Percentiles rank a stretch among this genome's conserved stretches.
Conservation (phyloP, 2,888 invertebrate species). For the Nemotelus pantherinus region DNA sequence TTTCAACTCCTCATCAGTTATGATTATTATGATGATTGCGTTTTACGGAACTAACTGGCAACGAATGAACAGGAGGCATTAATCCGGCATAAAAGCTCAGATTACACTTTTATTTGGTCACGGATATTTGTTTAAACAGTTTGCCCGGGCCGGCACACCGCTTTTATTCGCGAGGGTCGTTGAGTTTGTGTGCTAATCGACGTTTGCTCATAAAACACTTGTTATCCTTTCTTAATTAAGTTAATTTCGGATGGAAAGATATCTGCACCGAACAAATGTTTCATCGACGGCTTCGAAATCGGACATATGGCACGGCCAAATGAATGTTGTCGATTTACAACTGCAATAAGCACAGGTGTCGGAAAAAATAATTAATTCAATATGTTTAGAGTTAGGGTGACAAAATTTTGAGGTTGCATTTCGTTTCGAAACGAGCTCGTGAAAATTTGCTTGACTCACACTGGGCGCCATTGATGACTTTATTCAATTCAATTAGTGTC, state of each 20-base stretch:
- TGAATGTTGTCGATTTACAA: conserved; percentile 5
- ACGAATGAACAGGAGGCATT: conserved; percentile 45
- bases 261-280: conserved; percentile 32
- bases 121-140: conserved; percentile 48
- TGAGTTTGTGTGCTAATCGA: conserved; percentile 3
- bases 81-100: conserved; percentile 53
- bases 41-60: conserved; percentile 41
- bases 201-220: conserved; percentile 54
- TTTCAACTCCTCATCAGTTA: conserved; percentile 43
- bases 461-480: no score
- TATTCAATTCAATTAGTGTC: no score
- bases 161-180: background rate
- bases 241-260: conserved; percentile 56
- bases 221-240: conserved; percentile 64
- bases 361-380: background rate
- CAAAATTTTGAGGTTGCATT: no score
- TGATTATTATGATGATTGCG: conserved; percentile 45
- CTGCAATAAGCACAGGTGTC: conserved; percentile 28
- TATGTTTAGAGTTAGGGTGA: no score
- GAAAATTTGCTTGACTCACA: no score
- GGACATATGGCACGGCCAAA: conserved; percentile 39
- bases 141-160: background rate
- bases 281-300: background rate
- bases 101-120: conserved; percentile 53
- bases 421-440: no score